These are phyloP conservation scores for Hymenochirus boettgeri DNA, from an alignment of 2,113 vertebrate species.

Conservation along the genomic window DNA sequence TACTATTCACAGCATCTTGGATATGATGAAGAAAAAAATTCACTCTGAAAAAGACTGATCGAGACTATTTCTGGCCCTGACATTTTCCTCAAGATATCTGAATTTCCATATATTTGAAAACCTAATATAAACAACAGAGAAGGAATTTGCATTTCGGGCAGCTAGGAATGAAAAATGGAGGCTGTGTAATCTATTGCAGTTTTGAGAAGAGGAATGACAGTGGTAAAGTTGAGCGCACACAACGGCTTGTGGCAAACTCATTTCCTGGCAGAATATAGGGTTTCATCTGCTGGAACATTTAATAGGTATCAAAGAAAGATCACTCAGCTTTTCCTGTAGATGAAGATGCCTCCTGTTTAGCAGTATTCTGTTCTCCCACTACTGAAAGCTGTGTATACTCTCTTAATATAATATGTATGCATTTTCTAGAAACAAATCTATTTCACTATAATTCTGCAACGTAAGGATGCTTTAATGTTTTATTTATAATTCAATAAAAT, in stretches of 20 bases:
- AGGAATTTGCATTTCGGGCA: constrained; percentile 73
- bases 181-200: constrained; percentile 64
- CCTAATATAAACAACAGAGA: constrained; percentile 79
- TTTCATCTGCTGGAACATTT: constrained; percentile 74
- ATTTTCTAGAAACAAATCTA: constrained; percentile 63
- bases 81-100: constrained; percentile 72
- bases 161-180: constrained; percentile 76
- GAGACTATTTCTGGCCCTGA: constrained; percentile 64
- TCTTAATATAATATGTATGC: constrained; percentile 71
- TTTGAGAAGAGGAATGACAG: constrained; percentile 66
- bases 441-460: constrained; percentile 58
- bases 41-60: constrained; percentile 62
- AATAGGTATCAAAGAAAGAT: constrained; percentile 72
- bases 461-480: constrained; percentile 58
- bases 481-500: constrained; percentile 64
- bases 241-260: constrained; percentile 69
- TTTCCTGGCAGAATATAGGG: constrained; percentile 73
- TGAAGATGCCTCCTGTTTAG: constrained; percentile 50
- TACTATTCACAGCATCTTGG: constrained; percentile 3
- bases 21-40: constrained; percentile 55
- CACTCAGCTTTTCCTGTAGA: constrained; percentile 53
- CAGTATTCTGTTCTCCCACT: constrained; percentile 50
- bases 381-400: constrained; percentile 63
- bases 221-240: constrained; percentile 59
- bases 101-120: constrained; percentile 84